These are phyloP conservation scores for Eciton burchellii DNA, from an alignment of 1,140 invertebrate genomes.

Conservation along the genomic window DNA sequence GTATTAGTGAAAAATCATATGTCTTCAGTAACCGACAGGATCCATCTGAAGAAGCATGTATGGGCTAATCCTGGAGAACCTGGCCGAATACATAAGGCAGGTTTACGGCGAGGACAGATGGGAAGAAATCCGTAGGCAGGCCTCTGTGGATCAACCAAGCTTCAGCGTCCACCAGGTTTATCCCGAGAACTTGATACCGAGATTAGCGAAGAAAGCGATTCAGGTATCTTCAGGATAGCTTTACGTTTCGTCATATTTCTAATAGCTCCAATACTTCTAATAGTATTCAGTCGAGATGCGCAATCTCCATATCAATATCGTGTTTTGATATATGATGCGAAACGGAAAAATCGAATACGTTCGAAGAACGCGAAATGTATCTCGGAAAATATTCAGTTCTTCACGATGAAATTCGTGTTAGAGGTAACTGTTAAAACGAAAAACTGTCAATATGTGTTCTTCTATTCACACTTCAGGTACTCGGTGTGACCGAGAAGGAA, in stretches of 20 bases:
- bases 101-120: slow-evolving; percentile 97
- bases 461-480: slow-evolving; percentile 87
- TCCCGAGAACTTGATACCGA: slow-evolving; percentile 94
- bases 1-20: slow-evolving; percentile 13
- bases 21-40: slow-evolving; percentile 53
- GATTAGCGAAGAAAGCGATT: slow-evolving; percentile 93
- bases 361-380: too few relatives aligned
- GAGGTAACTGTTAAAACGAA: neutral
- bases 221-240: slow-evolving; percentile 88
- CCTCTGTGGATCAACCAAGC: slow-evolving; percentile 93
- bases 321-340: too few relatives aligned
- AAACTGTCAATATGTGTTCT: slow-evolving; percentile 18
- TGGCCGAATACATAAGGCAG: slow-evolving; percentile 95
- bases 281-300: too few relatives aligned
- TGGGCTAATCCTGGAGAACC: slow-evolving; percentile 96
- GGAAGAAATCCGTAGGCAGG: slow-evolving; percentile 93
- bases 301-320: too few relatives aligned
- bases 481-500: slow-evolving; percentile 93
- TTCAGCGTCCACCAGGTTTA: slow-evolving; percentile 98
- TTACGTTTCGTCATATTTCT: neutral
- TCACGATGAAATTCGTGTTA: neutral
- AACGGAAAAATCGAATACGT: too few relatives aligned
- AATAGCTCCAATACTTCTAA: too few relatives aligned
- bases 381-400: neutral
- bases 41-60: slow-evolving; percentile 90